phyloP scores from a whole-genome alignment of 1,140 invertebrate species.

The Stratiolaelaps scimitus region DNA sequence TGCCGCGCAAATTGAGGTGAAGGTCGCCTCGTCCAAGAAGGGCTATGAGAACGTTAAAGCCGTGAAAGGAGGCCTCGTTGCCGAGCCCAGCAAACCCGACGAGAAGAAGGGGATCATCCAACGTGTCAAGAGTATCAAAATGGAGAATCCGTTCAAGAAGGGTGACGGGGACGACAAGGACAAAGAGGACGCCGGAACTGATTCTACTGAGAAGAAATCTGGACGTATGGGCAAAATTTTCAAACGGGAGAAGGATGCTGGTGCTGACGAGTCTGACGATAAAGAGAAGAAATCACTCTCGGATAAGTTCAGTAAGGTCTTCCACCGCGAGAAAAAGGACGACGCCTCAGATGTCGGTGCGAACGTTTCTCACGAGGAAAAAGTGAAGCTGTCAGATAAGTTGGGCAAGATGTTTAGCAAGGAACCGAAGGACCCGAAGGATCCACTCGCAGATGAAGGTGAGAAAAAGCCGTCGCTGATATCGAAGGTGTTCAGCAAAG shows the following conservation, averaged over 20 bases:
- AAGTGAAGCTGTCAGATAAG: neutral
- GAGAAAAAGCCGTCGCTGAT: neutral
- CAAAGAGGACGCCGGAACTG: neutral
- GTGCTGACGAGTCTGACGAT: neutral
- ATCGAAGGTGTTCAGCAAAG: slow-evolving; percentile 3
- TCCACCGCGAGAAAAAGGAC: slow-evolving; percentile 6
- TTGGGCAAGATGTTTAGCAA: slow-evolving; percentile 14
- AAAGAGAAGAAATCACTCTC: neutral
- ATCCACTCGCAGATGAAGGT: neutral
- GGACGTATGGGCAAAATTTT: neutral
- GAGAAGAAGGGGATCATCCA: slow-evolving; percentile 17
- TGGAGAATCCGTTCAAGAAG: slow-evolving; percentile 25
- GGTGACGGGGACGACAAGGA: neutral
- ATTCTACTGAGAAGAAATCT: neutral
- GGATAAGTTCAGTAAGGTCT: neutral
- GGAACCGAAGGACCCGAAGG: neutral
- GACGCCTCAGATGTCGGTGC: neutral
- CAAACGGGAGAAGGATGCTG: slow-evolving; percentile 8
- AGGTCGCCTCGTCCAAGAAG: neutral
- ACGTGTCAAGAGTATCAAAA: slow-evolving; percentile 19
- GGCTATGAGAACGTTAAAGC: slow-evolving; percentile 26
- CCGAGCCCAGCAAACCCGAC: neutral
- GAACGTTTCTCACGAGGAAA: neutral
- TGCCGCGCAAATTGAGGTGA: neutral
- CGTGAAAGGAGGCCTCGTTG: neutral